A percentile compares a stretch with the other conserved stretches of the same genome.
phyloP scores from a whole-genome alignment of 2,113 vertebrate genomes.

The Onychorhynchus coronatus region DNA sequence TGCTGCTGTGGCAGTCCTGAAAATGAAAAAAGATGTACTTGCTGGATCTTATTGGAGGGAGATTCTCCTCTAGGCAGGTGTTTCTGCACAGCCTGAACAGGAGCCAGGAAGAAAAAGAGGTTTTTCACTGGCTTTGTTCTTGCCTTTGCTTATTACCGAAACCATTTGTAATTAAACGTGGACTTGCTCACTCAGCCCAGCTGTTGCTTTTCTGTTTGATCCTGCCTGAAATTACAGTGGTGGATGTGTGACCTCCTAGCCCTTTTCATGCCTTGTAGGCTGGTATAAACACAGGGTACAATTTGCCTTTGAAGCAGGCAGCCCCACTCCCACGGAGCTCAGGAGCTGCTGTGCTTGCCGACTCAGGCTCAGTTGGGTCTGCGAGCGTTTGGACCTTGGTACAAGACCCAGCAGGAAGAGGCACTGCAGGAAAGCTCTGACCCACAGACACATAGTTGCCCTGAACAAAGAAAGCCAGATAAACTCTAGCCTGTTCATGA shows the following conservation, averaged over 20 bases:
- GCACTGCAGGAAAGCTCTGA: not conserved
- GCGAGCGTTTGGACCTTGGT: not conserved
- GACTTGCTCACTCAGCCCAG: conserved; percentile 37
- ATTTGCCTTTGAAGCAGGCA: not conserved
- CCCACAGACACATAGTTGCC: not conserved
- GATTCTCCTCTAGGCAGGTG: not conserved
- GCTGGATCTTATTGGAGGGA: not conserved
- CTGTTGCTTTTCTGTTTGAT: conserved; percentile 40
- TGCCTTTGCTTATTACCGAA: conserved; percentile 8
- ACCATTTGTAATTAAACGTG: conserved; percentile 12
- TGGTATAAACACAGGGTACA: not conserved
- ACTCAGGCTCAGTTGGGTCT: rapidly evolving
- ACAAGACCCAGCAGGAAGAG: not conserved
- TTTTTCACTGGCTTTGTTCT: conserved; percentile 40
- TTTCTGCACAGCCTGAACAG: not conserved
- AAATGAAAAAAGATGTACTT: not conserved
- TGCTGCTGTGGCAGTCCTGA: not conserved
- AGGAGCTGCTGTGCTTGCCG: not conserved
- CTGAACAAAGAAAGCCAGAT: not conserved
- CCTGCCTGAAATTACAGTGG: conserved; percentile 44
- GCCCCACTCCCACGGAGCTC: not conserved
- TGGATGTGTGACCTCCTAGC: conserved; percentile 30
- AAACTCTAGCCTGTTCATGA: not conserved
- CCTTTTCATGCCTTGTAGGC: conserved; percentile 18
- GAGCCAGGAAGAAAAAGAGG: not conserved